A percentile compares a stretch with the other conserved stretches of the same genome.
Evolutionary conservation across 2,888 invertebrate genomes (phyloP).

Genomic region (Hydrotaea cyrtoneurina): DNA sequence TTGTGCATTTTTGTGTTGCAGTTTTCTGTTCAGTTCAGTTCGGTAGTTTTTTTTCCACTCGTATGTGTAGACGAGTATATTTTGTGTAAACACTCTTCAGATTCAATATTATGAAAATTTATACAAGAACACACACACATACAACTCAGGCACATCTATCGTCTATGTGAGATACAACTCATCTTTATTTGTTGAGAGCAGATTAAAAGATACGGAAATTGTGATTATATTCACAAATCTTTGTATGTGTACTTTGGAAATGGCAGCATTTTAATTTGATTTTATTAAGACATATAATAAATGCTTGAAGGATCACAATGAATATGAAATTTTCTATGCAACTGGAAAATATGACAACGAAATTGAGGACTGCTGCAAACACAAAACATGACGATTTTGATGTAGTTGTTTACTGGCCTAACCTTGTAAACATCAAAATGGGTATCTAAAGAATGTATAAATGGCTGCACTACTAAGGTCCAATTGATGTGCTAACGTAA

Average conservation of each 20-base stretch:
- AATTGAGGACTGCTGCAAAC: too few species aligned
- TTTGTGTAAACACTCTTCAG: not conserved
- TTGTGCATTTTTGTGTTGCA: not conserved
- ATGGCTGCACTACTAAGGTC: too few species aligned
- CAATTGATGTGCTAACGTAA: too few species aligned
- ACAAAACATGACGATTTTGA: too few species aligned
- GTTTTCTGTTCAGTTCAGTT: too few species aligned
- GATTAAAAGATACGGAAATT: not conserved
- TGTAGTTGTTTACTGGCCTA: too few species aligned
- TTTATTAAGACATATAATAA: not conserved
- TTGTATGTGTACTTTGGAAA: too few species aligned
- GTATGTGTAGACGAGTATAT: not conserved
- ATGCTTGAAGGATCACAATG: not conserved
- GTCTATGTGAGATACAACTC: not conserved
- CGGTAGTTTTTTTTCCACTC: too few species aligned
- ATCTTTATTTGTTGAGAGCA: not conserved
- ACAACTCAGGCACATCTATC: not conserved
- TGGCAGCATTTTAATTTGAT: not conserved
- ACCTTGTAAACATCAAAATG: too few species aligned
- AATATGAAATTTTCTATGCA: not conserved
- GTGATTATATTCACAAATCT: too few species aligned
- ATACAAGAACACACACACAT: not conserved
- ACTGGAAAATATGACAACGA: too few species aligned
- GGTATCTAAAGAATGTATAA: too few species aligned
- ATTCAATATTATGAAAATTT: conserved; percentile 5